Percentiles rank a stretch among this genome's conserved stretches.
Conservation (phyloP, 1,140 invertebrate species). For the Drosophila simulans region DNA sequence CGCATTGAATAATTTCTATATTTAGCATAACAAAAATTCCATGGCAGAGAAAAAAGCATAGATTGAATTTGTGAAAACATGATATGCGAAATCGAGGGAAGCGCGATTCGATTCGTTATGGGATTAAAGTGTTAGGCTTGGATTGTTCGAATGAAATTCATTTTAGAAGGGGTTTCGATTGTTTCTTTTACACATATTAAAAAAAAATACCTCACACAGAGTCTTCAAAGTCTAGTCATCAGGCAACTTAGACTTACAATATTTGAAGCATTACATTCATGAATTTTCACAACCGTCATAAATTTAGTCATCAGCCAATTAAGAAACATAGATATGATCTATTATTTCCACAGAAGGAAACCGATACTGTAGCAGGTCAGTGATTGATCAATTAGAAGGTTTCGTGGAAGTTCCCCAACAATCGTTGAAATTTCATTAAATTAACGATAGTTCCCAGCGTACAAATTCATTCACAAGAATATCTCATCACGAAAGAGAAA, state of each 20-base stretch:
- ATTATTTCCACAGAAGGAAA: conserved; percentile 3
- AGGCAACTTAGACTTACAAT: too few relatives aligned
- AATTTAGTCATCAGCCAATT: conserved; percentile 4
- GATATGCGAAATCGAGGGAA: conserved; percentile 45
- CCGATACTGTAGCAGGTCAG: conserved; percentile 2
- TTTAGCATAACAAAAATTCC: conserved; percentile 76
- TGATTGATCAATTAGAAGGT: conserved; percentile 25
- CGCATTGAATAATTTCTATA: conserved; percentile 80
- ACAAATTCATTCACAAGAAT: conserved; percentile 28
- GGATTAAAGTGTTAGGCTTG: conserved; percentile 18
- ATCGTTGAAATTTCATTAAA: conserved; percentile 11
- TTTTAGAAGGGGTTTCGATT: background rate
- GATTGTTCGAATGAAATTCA: background rate
- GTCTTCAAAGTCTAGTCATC: too few relatives aligned
- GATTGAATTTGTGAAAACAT: conserved; percentile 63
- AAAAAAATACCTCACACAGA: too few relatives aligned
- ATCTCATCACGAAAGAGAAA: conserved; percentile 3
- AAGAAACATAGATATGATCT: conserved; percentile 10
- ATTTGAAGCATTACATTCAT: too few relatives aligned
- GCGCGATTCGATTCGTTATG: conserved; percentile 22
- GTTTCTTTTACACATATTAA: background rate
- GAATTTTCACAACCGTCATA: too few relatives aligned
- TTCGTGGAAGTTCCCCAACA: conserved; percentile 15
- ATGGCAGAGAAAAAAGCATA: conserved; percentile 35
- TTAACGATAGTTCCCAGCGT: conserved; percentile 20